Base-by-base conservation (phyloP, 2,888 invertebrate genomes). In the Melitaea athalia region DNA sequence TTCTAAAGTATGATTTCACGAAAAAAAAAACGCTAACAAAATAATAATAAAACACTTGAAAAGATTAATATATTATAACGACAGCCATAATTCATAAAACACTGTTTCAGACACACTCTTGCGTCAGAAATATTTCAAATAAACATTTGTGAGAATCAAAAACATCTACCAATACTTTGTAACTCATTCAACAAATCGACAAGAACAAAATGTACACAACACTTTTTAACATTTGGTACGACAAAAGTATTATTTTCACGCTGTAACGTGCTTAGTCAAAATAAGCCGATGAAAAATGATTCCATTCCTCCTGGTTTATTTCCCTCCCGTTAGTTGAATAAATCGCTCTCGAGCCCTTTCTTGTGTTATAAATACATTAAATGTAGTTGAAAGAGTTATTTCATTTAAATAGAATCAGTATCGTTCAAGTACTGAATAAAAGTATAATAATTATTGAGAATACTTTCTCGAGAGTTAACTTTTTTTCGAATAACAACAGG, bases 231-330 rank as follows among this genome's bases (percentile, higher is more conserved):
- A 67, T 62, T 70, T 42, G 31, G 47, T 65, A 72, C 42, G 59
- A 64, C 62, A 69, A 74, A 77, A 78, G 77, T 79, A 79, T 81
- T 82, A 81, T 82, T 81, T 79, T 77, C 75, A 74, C 77, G 77
- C 75, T 75, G 78, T 82, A 81, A 80, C 79, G 79, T 82, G 78
- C 81, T 83, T 81, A 83, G 79, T 79, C 80, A 79, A 83, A 83
- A 83, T 84, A 83, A 85, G 79, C 81, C 78, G 80, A 81, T 85
- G 84, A 83, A 80, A 83, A 85, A 85, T 79, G 81, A 71, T 71
- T 78, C 68, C 77, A 82, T 77, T 83, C 81, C 74, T 75, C 81
- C 81, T 76, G 76, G 74, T 83, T 82, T 85, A 79, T 82, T 82
- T 77, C 77, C 72, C 75, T 74, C 78, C 78, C 78, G 77, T 77